phyloP scores from a whole-genome alignment of 1,140 invertebrate species.

The Papilio glaucus region DNA sequence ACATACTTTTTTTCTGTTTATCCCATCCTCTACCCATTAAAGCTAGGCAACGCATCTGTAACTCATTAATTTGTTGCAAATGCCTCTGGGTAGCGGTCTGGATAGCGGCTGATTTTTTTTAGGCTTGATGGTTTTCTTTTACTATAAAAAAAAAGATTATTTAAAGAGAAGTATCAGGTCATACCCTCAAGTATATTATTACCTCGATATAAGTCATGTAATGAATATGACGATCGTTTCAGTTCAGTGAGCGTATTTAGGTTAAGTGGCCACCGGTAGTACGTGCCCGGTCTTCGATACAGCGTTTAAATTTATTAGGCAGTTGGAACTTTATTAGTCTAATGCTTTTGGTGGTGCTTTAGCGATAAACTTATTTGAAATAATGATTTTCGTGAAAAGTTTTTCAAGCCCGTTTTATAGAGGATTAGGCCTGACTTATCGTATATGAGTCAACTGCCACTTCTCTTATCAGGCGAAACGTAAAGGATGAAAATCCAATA shows the following conservation, averaged over 20 bases:
- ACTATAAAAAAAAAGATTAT: background rate
- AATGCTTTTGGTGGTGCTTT: background rate
- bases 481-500: too few species aligned
- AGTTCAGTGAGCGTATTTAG: slow-evolving; percentile 14
- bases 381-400: background rate
- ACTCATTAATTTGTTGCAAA: too few species aligned
- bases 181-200: background rate
- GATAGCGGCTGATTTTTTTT: too few species aligned
- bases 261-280: slow-evolving; percentile 15
- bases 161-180: background rate
- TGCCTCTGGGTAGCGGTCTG: too few species aligned
- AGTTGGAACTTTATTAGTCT: slow-evolving; percentile 19
- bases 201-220: background rate
- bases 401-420: too few species aligned
- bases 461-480: too few species aligned
- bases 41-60: too few species aligned
- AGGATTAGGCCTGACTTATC: too few species aligned
- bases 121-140: too few species aligned
- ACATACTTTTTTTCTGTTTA: too few species aligned
- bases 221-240: background rate
- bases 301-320: slow-evolving; percentile 22
- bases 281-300: background rate
- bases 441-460: too few species aligned
- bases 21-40: too few species aligned
- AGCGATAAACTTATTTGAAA: background rate